A percentile compares a stretch with the other conserved stretches of the same genome.
phyloP scores from a whole-genome alignment of 2,888 invertebrate genomes.

The Villa cingulata region DNA sequence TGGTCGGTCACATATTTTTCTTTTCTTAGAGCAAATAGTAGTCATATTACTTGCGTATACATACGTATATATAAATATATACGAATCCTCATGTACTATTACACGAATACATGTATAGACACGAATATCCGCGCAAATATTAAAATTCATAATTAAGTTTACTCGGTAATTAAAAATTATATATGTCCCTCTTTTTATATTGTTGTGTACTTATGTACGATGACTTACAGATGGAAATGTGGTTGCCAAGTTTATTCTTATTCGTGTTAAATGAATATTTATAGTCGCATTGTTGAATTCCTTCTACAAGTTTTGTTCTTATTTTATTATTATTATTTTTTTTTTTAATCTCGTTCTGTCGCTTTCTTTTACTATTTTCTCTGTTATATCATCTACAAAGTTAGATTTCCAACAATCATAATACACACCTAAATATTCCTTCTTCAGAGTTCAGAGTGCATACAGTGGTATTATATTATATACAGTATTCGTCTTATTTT shows the following conservation, averaged over 20 bases:
- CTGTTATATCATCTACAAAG: too few relatives aligned
- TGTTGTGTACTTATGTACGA: neutral
- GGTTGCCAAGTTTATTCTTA: neutral
- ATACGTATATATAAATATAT: too few relatives aligned
- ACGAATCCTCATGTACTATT: too few relatives aligned
- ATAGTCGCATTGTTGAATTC: conserved; percentile 8
- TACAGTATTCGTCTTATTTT: neutral
- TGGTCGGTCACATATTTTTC: neutral
- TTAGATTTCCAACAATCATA: too few relatives aligned
- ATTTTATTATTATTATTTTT: neutral
- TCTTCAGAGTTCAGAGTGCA: too few relatives aligned
- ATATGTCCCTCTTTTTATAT: conserved; percentile 6
- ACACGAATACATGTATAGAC: conserved; percentile 7
- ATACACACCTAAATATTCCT: too few relatives aligned
- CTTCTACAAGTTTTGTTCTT: neutral
- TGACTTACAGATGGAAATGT: neutral
- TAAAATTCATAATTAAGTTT: conserved; percentile 38
- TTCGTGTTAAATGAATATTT: conserved; percentile 9
- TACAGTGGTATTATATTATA: too few relatives aligned
- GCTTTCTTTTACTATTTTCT: neutral
- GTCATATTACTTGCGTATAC: too few relatives aligned
- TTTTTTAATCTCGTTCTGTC: neutral
- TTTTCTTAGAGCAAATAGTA: neutral
- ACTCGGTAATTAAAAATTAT: conserved; percentile 38
- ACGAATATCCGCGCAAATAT: conserved; percentile 22